phyloP scores from a whole-genome alignment of 2,888 invertebrate species.

The Hirtodrosophila duncani region DNA sequence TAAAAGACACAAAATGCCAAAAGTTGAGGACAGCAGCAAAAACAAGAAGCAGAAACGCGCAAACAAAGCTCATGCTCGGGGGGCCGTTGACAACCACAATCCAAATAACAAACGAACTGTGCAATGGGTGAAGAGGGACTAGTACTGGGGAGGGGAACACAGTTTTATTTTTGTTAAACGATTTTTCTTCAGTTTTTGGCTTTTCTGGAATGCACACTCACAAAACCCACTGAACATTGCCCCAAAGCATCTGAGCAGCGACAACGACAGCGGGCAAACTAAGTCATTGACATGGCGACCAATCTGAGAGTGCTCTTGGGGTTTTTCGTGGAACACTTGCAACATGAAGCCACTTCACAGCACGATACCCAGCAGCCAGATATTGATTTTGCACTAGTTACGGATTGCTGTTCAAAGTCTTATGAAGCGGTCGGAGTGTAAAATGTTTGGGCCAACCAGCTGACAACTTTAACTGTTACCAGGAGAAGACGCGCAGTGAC shows the following conservation, averaged over 20 bases:
- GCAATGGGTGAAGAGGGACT: conserved; percentile 1
- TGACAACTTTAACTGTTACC: conserved; percentile 47
- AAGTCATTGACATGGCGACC: conserved; percentile 10
- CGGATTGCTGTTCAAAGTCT: conserved; percentile 48
- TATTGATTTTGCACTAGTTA: conserved; percentile 62
- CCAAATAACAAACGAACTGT: conserved; percentile 48
- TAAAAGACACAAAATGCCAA: conserved; percentile 47
- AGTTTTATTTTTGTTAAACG: conserved; percentile 20
- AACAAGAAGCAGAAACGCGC: conserved; percentile 2
- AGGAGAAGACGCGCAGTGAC: conserved; percentile 15
- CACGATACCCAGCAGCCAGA: conserved; percentile 29
- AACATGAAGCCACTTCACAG: conserved; percentile 53
- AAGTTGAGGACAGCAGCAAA: conserved; percentile 25
- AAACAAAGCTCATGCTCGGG: conserved; percentile 37
- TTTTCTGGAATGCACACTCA: too few relatives aligned
- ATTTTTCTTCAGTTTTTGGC: conserved; percentile 8
- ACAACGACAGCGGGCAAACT: conserved; percentile 25
- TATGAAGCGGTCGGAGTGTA: conserved; percentile 1
- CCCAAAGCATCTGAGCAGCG: conserved; percentile 47
- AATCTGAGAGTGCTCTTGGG: conserved; percentile 26
- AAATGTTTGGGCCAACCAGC: conserved; percentile 33
- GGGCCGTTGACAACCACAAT: conserved; percentile 62
- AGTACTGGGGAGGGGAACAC: conserved; percentile 4
- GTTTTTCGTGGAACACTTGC: conserved; percentile 23
- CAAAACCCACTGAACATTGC: conserved; percentile 42